Evolutionary conservation across 2,797 vertebrate species (phyloP).

Genomic region (Spatula versicolor): DNA sequence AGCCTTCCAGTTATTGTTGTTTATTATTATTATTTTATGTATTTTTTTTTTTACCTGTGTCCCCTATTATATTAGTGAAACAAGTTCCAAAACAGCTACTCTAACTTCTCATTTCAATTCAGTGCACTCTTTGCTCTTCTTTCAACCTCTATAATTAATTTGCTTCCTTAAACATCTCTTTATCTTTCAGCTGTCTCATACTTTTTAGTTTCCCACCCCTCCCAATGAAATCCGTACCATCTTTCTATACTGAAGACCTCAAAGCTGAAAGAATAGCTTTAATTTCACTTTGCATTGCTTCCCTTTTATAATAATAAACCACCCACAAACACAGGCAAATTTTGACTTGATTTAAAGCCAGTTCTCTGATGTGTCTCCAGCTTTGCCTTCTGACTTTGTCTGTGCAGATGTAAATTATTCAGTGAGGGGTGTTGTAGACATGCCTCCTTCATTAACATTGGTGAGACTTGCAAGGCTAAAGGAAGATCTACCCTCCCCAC

Average conservation of each 20-base stretch:
- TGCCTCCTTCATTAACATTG: constrained; percentile 64
- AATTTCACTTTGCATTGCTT: constrained; percentile 36
- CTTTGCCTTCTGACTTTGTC: constrained; percentile 52
- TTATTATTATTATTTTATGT: too few species aligned
- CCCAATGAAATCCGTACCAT: background rate
- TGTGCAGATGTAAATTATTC: constrained; percentile 68
- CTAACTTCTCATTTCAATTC: background rate
- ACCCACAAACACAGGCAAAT: constrained; percentile 47
- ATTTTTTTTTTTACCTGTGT: background rate
- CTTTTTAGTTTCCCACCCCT: background rate
- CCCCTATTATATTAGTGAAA: background rate
- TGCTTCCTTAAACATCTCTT: background rate
- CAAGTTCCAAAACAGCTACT: background rate
- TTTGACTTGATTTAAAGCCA: constrained; percentile 58
- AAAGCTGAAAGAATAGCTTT: constrained; percentile 15
- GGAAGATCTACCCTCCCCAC: constrained; percentile 39
- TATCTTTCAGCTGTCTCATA: background rate
- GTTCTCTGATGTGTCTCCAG: constrained; percentile 64
- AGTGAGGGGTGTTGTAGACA: constrained; percentile 35
- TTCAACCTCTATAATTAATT: background rate
- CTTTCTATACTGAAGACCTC: background rate
- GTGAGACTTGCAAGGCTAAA: constrained; percentile 44
- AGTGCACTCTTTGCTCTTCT: background rate
- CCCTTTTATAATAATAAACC: constrained; percentile 48
- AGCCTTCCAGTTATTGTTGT: background rate